These are phyloP conservation scores for Drosophila bocki DNA, from an alignment of 1,140 invertebrate genomes.

Conservation along the genomic window DNA sequence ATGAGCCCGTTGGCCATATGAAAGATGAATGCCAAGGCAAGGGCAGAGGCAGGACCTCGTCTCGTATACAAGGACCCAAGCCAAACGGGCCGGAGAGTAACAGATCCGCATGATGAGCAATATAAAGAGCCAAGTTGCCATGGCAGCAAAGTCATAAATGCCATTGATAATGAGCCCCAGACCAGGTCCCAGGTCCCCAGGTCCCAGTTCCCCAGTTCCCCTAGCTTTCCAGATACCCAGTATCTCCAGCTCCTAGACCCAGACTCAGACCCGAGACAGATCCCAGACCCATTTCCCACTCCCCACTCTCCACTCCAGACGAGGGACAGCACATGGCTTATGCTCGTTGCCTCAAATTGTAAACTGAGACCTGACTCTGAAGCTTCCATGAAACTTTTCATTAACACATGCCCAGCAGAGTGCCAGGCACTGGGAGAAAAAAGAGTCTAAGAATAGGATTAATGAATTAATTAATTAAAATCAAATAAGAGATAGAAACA, in stretches of 20 bases:
- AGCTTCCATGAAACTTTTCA: constrained; percentile 38
- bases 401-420: constrained; percentile 46
- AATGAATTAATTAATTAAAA: too few species aligned
- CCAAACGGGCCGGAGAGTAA: neutral
- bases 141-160: constrained; percentile 48
- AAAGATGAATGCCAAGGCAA: constrained; percentile 17
- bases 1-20: constrained; percentile 43
- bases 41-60: neutral
- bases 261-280: neutral
- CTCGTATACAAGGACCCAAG: neutral
- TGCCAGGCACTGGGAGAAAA: constrained; percentile 21
- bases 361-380: constrained; percentile 33
- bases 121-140: constrained; percentile 41
- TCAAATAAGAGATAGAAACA: neutral
- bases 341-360: constrained; percentile 40
- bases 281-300: constrained; percentile 2
- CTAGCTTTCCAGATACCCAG: neutral
- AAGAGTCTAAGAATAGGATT: too few species aligned
- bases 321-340: constrained; percentile 32
- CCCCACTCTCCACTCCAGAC: neutral
- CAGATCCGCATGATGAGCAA: constrained; percentile 6
- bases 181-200: neutral
- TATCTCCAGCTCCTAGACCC: neutral
- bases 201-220: neutral
- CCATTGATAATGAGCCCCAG: constrained; percentile 52